These are phyloP conservation scores for Balaenoptera acutorostrata DNA, from an alignment of 2,113 vertebrate species.

Conservation along the genomic window DNA sequence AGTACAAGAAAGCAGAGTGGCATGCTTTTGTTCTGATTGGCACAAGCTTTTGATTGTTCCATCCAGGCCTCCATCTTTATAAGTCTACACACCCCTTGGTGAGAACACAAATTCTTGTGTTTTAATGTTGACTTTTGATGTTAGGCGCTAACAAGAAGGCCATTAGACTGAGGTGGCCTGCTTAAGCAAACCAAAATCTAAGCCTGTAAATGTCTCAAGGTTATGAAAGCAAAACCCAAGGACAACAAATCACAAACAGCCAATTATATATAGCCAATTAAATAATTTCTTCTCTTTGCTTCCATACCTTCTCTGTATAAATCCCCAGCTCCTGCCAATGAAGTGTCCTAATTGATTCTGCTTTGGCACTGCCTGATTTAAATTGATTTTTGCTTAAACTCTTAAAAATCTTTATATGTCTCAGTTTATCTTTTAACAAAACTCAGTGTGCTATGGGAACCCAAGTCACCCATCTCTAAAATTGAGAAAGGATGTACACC, in stretches of 20 bases:
- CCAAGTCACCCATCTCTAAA: neutral
- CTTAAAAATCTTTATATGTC: neutral
- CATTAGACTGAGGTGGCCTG: neutral
- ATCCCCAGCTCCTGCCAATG: neutral
- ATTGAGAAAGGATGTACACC: neutral
- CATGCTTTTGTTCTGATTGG: neutral
- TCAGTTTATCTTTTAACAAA: neutral
- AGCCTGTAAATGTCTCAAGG: neutral
- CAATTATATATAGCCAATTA: neutral
- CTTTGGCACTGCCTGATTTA: neutral
- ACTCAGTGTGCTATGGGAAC: neutral
- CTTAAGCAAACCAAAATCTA: neutral
- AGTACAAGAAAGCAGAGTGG: neutral
- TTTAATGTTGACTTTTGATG: neutral
- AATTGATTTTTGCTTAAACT: neutral
- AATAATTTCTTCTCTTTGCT: neutral
- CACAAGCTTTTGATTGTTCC: neutral
- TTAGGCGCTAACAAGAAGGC: neutral
- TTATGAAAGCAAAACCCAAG: neutral
- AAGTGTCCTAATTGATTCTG: neutral
- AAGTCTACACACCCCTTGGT: neutral
- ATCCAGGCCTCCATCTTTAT: neutral
- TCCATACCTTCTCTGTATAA: neutral
- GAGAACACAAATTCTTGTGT: neutral
- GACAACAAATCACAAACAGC: neutral